A percentile compares a stretch with the other conserved stretches of the same genome.
Conservation (phyloP, 1,140 invertebrate species). For the Rhagoletis pomonella region DNA sequence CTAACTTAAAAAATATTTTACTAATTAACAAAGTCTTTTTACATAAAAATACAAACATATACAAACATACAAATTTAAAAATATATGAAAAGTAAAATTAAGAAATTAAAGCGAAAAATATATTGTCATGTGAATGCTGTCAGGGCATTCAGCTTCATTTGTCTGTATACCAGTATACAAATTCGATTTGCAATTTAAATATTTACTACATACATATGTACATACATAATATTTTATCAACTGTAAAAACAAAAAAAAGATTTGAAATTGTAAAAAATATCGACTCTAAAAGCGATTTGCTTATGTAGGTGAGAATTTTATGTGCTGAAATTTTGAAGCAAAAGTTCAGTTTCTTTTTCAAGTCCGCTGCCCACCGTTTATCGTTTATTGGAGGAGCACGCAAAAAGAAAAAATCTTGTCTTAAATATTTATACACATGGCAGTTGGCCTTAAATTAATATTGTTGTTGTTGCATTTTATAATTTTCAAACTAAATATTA, state of each 20-base stretch:
- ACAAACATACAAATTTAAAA: neutral
- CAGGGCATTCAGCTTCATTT: no score
- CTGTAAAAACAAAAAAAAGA: neutral
- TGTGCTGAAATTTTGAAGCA: no score
- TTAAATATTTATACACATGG: conserved; percentile 20
- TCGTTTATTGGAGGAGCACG: neutral
- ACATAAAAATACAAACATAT: neutral
- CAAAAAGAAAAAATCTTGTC: neutral
- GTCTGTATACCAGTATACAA: neutral
- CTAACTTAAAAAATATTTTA: neutral
- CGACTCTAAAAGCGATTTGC: no score
- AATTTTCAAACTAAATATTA: neutral
- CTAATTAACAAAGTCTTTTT: neutral
- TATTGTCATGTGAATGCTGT: neutral
- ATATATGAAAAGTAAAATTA: neutral
- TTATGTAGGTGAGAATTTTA: no score
- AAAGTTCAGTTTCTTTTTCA: neutral
- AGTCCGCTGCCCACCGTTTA: neutral
- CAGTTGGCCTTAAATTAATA: neutral
- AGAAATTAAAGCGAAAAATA: neutral
- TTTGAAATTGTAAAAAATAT: no score
- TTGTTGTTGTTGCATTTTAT: neutral
- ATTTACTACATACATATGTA: neutral
- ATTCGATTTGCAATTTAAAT: neutral
- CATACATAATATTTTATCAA: neutral